Base-by-base conservation (phyloP, 2,113 vertebrate genomes). In the Andinoacara biseriatus region DNA sequence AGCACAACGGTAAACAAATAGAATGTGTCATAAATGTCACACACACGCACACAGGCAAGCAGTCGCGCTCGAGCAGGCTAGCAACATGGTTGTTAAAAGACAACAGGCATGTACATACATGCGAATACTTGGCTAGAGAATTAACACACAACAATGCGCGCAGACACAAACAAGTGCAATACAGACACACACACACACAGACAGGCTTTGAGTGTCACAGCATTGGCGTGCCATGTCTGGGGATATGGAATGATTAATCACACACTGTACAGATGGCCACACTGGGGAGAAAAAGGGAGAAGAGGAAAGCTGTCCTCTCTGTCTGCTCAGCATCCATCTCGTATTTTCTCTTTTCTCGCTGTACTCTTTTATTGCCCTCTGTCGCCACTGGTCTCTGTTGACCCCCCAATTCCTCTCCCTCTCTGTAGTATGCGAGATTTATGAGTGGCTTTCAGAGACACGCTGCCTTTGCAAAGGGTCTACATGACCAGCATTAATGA, bases 181-280 rank as follows among this genome's bases (percentile, higher is more conserved):
- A 82, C 57, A 35, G 78, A 74, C 78, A 81, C 40, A 69, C 56
- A 79, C 80, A 83, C 80, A 49, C 33, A 35, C 56, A 79, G 78
- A 83, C 80, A 43, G 33, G 74, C 87, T 91, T 81, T 52, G 85
- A 91, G 92, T 78, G 90, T 83, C 85, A 76, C 87, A 78, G 86
- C 84, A 81, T 86, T 60, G 31, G 83, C 86, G 90, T 56, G 89
- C 86, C 85, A 90, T 87, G 91, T 91, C 91, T 89, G 82, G 89
- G 92, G 91, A 92, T 56, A 83, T 35, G 5, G 83, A 84, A 92
- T 94, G 94, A 94, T 94, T 94, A 94, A 94, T 94, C 92, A 72
- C 88, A 91, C 89, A 86, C 87, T 57, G 87, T 89, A 78, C 91
- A 94, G 92, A 94, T 92, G 94, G 92, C 89, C 84, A 85, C 86